Conservation (phyloP, 2,797 vertebrate genomes). For the Channa striata region DNA sequence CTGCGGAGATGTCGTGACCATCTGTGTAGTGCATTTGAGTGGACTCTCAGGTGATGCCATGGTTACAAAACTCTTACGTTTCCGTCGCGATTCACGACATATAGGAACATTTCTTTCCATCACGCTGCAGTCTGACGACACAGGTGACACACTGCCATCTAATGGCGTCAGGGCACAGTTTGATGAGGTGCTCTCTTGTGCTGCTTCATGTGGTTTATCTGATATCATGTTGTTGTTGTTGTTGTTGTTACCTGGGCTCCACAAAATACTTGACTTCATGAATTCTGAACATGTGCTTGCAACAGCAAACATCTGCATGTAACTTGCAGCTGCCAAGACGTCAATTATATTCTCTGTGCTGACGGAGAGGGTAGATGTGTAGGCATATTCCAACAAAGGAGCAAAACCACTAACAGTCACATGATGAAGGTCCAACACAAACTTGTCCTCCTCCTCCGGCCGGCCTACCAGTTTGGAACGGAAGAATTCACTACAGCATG, state of each 20-base stretch:
- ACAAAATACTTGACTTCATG: conserved; percentile 99
- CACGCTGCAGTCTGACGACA: conserved; percentile 97
- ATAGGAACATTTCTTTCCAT: conserved; percentile 94
- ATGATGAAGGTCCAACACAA: conserved; percentile 93
- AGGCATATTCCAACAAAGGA: conserved; percentile 96
- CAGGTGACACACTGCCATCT: conserved; percentile 94
- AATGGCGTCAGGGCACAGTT: conserved; percentile 91
- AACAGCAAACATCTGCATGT: conserved; percentile 96
- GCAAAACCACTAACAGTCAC: conserved; percentile 96
- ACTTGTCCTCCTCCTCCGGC: conserved; percentile 91
- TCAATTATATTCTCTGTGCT: conserved; percentile 99
- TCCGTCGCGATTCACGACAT: conserved; percentile 93
- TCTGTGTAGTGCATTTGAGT: conserved; percentile 91
- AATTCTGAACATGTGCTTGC: conserved; percentile 98
- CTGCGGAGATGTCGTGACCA: conserved; percentile 90
- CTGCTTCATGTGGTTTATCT: conserved; percentile 88
- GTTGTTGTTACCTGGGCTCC: conserved; percentile 85
- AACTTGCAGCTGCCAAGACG: conserved; percentile 96
- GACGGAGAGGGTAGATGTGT: conserved; percentile 97
- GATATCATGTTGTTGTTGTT: conserved; percentile 70
- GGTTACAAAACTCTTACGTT: conserved; percentile 94
- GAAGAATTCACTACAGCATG: conserved; percentile 98
- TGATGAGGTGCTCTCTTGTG: conserved; percentile 89
- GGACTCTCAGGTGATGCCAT: conserved; percentile 96
- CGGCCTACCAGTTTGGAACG: conserved; percentile 94